Evolutionary conservation across 1,140 invertebrate species (phyloP), one percentile per base, ranked within the genome.

Genomic region (Lasaia peninsularis): DNA sequence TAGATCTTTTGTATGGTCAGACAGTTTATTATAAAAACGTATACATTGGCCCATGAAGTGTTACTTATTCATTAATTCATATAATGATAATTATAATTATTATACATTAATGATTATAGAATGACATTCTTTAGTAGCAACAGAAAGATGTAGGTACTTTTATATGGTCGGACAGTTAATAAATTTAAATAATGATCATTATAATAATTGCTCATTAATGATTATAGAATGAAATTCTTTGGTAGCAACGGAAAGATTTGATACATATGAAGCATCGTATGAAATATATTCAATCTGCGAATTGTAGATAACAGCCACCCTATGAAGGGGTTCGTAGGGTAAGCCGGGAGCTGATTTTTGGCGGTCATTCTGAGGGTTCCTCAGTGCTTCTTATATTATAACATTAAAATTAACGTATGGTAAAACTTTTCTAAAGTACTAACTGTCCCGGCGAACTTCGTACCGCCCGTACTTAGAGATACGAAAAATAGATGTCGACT

Each of bases 211-310:
- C 33, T 6, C 48, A 14, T 44, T 44, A 56, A 56, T 31, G 21
- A 32, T 40, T 40, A 58, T 49, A 68, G 56, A 58, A 53, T 52
- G 52, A 48, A 56, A 48, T 48, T 24, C 16, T 28, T 31, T 44
- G 44, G 18, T 56, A 11, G 16, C 35, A 31, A 48, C 28, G 21
- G 37, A 56, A 56, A 40, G 37, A 56, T 24, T 48, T 55, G 56
- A 59, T 65, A 69, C 57, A 65, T 65, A 57, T 58, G 71, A 72
- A 72, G 53, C 66, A 71, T 63, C 76, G 78, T 74, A 75, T 81
- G 77, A 82, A 86, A 83, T 83, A 79, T 86, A 86, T 86, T 86
- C 80, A 83, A 86, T 86, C 78, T 86, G 82, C 78, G 71, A 67
- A 57, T 61, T 18, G 11, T 56, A 75, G 82, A 86, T 86, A 86